Evolutionary conservation across 1,140 invertebrate genomes (phyloP).

Genomic region (Rhyacophila brunnea): DNA sequence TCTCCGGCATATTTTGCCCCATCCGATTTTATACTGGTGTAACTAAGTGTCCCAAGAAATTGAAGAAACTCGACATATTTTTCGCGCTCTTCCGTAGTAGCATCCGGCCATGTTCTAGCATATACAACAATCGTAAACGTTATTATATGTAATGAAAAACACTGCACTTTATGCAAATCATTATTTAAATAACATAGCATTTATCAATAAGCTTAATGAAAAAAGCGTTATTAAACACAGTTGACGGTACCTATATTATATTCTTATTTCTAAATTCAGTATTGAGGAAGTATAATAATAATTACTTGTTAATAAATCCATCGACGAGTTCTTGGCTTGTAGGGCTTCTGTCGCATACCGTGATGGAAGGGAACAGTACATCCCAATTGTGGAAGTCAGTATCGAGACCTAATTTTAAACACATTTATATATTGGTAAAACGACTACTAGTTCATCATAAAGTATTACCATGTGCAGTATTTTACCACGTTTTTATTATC

Average conservation of each 20-base stretch:
- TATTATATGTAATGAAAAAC: too few relatives aligned
- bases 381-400: slow-evolving; percentile 75
- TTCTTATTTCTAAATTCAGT: too few relatives aligned
- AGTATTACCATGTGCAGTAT: too few relatives aligned
- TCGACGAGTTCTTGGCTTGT: slow-evolving; percentile 49
- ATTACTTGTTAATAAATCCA: slow-evolving; percentile 48
- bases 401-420: slow-evolving; percentile 63
- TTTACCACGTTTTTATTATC: too few relatives aligned
- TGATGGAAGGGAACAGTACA: slow-evolving; percentile 68
- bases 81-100: slow-evolving; percentile 7
- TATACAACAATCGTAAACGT: too few relatives aligned
- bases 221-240: not conserved
- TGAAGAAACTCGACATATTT: slow-evolving; percentile 40
- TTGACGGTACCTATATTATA: not conserved
- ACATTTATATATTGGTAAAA: too few relatives aligned
- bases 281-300: not conserved
- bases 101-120: slow-evolving; percentile 28
- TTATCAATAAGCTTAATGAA: too few relatives aligned
- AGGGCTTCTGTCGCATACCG: slow-evolving; percentile 59
- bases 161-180: too few relatives aligned
- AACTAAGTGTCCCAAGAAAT: slow-evolving; percentile 48
- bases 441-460: too few relatives aligned
- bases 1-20: slow-evolving; percentile 39
- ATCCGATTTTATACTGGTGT: slow-evolving; percentile 41
- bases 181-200: too few relatives aligned